These are phyloP conservation scores for Oscheius sp. DNA, from an alignment of 2,888 invertebrate genomes.

Conservation along the genomic window DNA sequence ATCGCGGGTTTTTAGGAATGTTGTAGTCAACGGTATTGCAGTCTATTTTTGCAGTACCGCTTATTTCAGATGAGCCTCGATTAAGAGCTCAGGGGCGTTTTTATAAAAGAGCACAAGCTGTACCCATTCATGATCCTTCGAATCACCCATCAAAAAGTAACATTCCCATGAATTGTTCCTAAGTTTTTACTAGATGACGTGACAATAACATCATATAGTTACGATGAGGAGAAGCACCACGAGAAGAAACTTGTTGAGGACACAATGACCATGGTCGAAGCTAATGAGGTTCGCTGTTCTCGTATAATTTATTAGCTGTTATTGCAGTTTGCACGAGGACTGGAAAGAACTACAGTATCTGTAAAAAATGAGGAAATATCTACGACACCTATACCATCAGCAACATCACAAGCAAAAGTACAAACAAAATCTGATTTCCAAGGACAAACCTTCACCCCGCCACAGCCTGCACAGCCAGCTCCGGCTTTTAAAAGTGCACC, in stretches of 20 bases:
- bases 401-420: conserved; percentile 1
- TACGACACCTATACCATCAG: conserved; percentile 16
- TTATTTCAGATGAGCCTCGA: conserved; percentile 22
- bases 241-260: conserved; percentile 54
- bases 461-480: conserved; percentile 8
- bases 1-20: conserved; percentile 35
- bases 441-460: conserved; percentile 21
- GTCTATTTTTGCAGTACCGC: too few relatives aligned
- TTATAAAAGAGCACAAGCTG: conserved; percentile 35
- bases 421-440: conserved; percentile 20
- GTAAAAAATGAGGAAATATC: conserved; percentile 37
- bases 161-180: not conserved
- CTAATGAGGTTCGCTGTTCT: conserved; percentile 39
- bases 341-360: conserved; percentile 56
- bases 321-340: conserved; percentile 48
- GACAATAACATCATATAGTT: conserved; percentile 35
- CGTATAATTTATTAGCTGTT: not conserved
- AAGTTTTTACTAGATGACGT: conserved; percentile 11
- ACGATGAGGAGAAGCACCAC: conserved; percentile 55
- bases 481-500: conserved; percentile 1
- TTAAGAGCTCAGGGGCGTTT: conserved; percentile 27
- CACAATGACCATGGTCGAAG: conserved; percentile 48
- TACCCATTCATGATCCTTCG: conserved; percentile 22
- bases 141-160: conserved; percentile 18
- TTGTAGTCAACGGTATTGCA: conserved; percentile 24